Evolutionary conservation across 2,113 vertebrate genomes (phyloP), one percentile per base, ranked within the genome.

Genomic region (Morone chrysops): DNA sequence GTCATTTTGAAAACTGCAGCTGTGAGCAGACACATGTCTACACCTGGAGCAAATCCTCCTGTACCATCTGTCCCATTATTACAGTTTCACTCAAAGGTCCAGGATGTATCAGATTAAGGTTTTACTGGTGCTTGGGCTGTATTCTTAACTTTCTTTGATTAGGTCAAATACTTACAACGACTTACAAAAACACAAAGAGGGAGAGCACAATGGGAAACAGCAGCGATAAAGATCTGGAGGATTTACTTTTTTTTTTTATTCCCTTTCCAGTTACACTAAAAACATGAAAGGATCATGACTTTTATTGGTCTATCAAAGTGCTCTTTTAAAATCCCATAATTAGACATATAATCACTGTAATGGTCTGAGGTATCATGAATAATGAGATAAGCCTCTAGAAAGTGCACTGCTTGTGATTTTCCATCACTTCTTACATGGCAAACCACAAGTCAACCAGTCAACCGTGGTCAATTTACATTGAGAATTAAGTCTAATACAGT

Each of bases 301-400:
- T 66, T 76, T 61, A 70, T 9, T 65, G 43, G 31, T 50, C 63
- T 48, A 17, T 54, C 20, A 69, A 75, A 61, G 7, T 17, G 7
- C 40, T 74, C 63, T 80, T 69, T 48, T 48, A 47, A 69, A 73
- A 87, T 43, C 61, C 48, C 59, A 66, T 75, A 74, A 70, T 83
- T 53, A 60, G 14, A 51, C 51, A 60, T 70, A 14, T 45, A 53
- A 67, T 78, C 18, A 73, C 53, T 73, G 69, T 47, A 47, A 78
- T 47, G 18, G 20, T 51, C 48, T 38, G 41, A 63, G 40, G 50
- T 74, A 36, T 71, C 61, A 25, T 38, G n/a, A 65, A 51, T 50
- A 63, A 69, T 40, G 45, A 85, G 59, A 69, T 85, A 68, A 81
- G 48, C 0, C 5, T 22, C 31, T 57, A 41, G 31, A 65, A n/a